These are phyloP conservation scores for Drosophila antonietae DNA, from an alignment of 2,888 invertebrate species.

Conservation along the genomic window DNA sequence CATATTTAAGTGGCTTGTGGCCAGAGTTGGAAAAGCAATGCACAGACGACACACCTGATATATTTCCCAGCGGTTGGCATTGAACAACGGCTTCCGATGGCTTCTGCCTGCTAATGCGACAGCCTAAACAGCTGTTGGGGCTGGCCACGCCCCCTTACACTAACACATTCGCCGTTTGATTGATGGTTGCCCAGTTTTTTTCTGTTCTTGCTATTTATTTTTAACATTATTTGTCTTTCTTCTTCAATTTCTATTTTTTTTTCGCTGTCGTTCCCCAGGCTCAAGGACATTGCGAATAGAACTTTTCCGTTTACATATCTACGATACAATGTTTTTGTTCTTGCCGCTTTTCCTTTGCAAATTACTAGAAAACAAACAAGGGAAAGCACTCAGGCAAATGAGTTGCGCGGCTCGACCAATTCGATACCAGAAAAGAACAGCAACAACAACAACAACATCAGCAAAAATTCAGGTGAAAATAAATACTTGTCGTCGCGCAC, in stretches of 20 bases:
- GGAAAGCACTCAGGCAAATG: conserved; percentile 76
- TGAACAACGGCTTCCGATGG: conserved; percentile 42
- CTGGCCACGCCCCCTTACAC: not conserved
- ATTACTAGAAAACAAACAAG: conserved; percentile 59
- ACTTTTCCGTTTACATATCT: conserved; percentile 18
- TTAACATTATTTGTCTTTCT: conserved; percentile 38
- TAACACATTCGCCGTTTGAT: conserved; percentile 47
- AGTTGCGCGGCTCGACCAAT: conserved; percentile 44
- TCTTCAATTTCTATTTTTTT: not conserved
- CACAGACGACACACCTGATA: conserved; percentile 54
- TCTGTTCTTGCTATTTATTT: conserved; percentile 24
- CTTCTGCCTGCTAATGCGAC: conserved; percentile 24
- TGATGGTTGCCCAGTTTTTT: conserved; percentile 64
- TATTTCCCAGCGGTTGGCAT: conserved; percentile 58
- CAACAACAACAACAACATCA: not conserved
- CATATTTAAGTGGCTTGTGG: conserved; percentile 15
- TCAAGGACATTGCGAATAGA: conserved; percentile 58
- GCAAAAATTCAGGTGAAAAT: conserved; percentile 1
- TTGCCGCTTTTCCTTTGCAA: conserved; percentile 30
- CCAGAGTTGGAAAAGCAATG: conserved; percentile 21
- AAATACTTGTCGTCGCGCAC: conserved; percentile 15
- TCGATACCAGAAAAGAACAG: not conserved
- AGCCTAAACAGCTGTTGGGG: conserved; percentile 36
- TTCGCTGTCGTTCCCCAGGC: not conserved
- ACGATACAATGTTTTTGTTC: not conserved